phyloP scores from a whole-genome alignment of 2,797 vertebrate species.

The Balearica regulorum region DNA sequence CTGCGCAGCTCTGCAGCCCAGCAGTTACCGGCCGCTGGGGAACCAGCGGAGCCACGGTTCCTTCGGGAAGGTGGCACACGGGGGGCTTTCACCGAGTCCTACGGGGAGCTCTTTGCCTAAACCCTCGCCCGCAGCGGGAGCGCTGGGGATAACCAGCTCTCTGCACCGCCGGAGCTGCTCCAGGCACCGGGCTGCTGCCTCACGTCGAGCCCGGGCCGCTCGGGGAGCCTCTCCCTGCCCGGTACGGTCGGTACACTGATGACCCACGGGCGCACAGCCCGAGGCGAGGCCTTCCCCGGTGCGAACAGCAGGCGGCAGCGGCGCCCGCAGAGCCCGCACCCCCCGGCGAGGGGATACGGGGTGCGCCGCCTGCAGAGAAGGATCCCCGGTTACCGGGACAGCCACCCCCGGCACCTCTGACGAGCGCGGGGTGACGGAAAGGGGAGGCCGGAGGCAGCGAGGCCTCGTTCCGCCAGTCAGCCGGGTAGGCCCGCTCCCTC shows the following conservation, averaged over 20 bases:
- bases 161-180: not conserved
- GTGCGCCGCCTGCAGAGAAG: too few relatives aligned
- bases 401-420: not conserved
- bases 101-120: rapidly evolving
- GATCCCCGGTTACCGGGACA: not conserved
- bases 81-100: rapidly evolving
- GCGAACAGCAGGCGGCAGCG: too few relatives aligned
- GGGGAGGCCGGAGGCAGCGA: not conserved
- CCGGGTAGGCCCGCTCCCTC: too few relatives aligned
- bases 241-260: too few relatives aligned
- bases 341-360: too few relatives aligned
- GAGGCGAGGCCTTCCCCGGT: too few relatives aligned
- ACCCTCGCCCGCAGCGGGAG: not conserved
- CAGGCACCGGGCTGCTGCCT: not conserved
- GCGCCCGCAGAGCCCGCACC: too few relatives aligned
- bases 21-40: too few relatives aligned
- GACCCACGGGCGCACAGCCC: not conserved
- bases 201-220: not conserved
- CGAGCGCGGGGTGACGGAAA: not conserved
- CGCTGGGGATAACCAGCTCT: too few relatives aligned
- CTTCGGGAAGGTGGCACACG: not conserved
- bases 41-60: not conserved
- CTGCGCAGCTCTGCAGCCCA: rapidly evolving
- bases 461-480: not conserved
- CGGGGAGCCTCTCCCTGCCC: not conserved